Conservation (phyloP, 2,113 vertebrate genomes). For the Apistogramma diplotaenia region DNA sequence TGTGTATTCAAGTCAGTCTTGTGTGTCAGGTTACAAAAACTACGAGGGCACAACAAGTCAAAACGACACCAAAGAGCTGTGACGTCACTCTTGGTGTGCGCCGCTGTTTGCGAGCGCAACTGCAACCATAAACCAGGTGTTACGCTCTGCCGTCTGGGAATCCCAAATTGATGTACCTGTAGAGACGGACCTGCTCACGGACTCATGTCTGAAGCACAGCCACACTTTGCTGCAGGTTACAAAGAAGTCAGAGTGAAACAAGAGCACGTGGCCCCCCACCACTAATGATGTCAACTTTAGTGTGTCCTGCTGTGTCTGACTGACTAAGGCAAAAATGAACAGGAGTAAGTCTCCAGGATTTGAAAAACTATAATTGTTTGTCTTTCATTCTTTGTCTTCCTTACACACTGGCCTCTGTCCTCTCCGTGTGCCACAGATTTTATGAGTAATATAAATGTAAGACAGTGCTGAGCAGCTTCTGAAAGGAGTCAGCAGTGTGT, state of each 20-base stretch:
- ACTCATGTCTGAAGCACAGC: neutral
- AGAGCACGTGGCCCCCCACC: neutral
- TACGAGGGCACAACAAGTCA: neutral
- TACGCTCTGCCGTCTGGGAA: neutral
- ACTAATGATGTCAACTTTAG: neutral
- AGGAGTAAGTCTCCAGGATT: slow-evolving; percentile 21
- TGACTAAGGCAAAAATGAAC: neutral
- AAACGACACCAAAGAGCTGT: neutral
- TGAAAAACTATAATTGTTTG: slow-evolving; percentile 48
- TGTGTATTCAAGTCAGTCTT: neutral
- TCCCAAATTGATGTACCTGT: neutral
- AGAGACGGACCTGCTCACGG: neutral
- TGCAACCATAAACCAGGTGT: neutral
- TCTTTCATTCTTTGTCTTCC: neutral
- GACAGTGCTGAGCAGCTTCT: slow-evolving; percentile 15
- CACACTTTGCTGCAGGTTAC: neutral
- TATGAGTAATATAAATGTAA: slow-evolving; percentile 32
- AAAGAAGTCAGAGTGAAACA: neutral
- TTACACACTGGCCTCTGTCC: neutral
- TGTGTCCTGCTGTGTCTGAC: neutral
- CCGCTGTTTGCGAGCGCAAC: neutral
- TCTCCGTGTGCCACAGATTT: slow-evolving; percentile 19
- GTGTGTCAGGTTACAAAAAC: neutral
- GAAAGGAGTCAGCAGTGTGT: neutral
- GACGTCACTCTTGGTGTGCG: no score